Percentiles rank a stretch among this genome's conserved stretches.
phyloP scores from a whole-genome alignment of 1,140 invertebrate species.

The Pseudomyrmex gracilis region DNA sequence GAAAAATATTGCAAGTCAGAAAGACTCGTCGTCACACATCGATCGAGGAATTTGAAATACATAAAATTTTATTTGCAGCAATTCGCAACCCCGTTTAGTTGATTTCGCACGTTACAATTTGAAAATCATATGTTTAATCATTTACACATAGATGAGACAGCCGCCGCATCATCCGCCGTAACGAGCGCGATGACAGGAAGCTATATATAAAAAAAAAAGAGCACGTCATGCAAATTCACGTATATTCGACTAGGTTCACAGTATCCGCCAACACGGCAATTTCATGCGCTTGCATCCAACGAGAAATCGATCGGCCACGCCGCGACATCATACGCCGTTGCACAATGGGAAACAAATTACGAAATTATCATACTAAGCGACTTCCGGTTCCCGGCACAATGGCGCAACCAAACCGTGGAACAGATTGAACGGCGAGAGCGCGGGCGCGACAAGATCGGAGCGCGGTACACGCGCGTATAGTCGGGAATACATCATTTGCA shows the following conservation, averaged over 20 bases:
- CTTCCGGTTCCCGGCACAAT: conserved; percentile 74
- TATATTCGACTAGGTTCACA: conserved; percentile 64
- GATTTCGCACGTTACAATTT: background rate
- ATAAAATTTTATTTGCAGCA: too few species aligned
- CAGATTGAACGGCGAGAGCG: conserved; percentile 59
- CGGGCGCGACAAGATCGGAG: conserved; percentile 18
- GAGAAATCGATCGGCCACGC: conserved; percentile 73
- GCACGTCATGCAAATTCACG: conserved; percentile 63
- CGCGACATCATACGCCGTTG: conserved; percentile 74
- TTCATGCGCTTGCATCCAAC: conserved; percentile 73
- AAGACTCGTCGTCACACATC: too few species aligned
- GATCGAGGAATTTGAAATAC: background rate
- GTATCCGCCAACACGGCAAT: conserved; percentile 71
- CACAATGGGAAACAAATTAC: conserved; percentile 81
- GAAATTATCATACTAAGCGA: conserved; percentile 81
- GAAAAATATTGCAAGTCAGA: too few species aligned
- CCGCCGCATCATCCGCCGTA: conserved; percentile 9
- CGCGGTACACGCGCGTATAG: conserved; percentile 5
- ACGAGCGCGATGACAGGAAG: background rate
- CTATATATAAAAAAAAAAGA: conserved; percentile 40
- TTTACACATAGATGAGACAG: conserved; percentile 29
- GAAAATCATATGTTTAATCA: background rate
- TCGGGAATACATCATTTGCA: conserved; percentile 69
- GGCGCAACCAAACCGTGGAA: conserved; percentile 55
- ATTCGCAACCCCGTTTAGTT: too few species aligned